phyloP scores from a whole-genome alignment of 2,797 vertebrate genomes.

The Lepus townsendii region DNA sequence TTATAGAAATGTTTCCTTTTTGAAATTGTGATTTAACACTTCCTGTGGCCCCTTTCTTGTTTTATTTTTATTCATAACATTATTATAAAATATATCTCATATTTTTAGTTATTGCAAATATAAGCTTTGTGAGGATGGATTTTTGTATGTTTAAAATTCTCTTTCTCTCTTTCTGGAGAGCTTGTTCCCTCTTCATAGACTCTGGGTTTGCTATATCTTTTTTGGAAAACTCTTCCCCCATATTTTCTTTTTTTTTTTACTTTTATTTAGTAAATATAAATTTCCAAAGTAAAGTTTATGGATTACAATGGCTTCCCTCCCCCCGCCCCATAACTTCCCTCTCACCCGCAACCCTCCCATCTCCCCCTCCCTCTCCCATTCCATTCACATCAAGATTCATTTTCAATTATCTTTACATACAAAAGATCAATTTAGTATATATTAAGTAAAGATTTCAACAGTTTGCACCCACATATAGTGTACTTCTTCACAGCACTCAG shows the following conservation, averaged over 20 bases:
- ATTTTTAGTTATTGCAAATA: constrained; percentile 54
- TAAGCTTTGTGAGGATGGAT: neutral
- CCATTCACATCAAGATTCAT: too few species aligned
- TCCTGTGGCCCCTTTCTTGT: neutral
- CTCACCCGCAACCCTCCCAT: too few species aligned
- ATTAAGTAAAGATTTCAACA: too few species aligned
- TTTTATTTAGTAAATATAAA: too few species aligned
- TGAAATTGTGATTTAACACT: constrained; percentile 12
- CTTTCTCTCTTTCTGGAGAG: neutral
- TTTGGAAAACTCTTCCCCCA: neutral
- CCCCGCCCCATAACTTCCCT: too few species aligned
- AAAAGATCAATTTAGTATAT: too few species aligned
- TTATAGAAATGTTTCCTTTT: neutral
- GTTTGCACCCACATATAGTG: neutral
- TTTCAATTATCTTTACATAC: too few species aligned
- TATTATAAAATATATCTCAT: neutral
- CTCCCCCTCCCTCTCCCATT: too few species aligned
- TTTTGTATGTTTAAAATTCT: neutral
- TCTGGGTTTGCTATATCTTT: neutral
- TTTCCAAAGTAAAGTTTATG: too few species aligned
- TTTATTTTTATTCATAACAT: constrained; percentile 30
- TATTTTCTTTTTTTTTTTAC: neutral
- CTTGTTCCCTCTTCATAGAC: neutral
- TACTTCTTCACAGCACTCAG: neutral
- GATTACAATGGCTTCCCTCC: too few species aligned